Evolutionary conservation across 2,888 invertebrate genomes (phyloP), one percentile per base, ranked within the genome.

Genomic region (Hartigia nigra): DNA sequence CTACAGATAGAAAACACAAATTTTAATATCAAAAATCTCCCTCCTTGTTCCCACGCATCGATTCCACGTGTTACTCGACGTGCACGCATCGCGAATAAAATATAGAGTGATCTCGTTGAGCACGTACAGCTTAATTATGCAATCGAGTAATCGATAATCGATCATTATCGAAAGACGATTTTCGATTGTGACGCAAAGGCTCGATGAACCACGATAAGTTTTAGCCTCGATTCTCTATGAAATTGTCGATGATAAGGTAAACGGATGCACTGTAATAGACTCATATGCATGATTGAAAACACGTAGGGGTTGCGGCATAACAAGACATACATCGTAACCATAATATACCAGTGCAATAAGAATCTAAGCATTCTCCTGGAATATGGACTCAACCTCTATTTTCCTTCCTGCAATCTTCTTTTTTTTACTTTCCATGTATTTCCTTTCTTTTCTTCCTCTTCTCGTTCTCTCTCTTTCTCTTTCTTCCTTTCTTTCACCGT

Each of bases 251-350:
- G 80, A 80, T 81, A 79, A 79, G 80, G 75, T 79, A 82, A 82
- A 83, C 81, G 80, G 39, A 1, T 81, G 81, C 79, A 78, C 79
- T 78, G 78, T 81, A 82, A 83, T 83, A 82, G 79, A 81, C 81
- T 84, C 78, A 76, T 83, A 80, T 23, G 55, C 81, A 80, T 82
- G 81, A 84, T 80, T 83, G 82, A 83, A 82, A 79, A 77, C 79
- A 81, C 55, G 23, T 23, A 23, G 23, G 55, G 55, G 2, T 39
- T 23, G 5, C 39, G 14, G 5, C 14, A 14, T 55, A 55, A 55
- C 55, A 9, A 14, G 55, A 2, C 9, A 55, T 55, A 23, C 9
- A 55, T 55, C 23, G 23, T 9, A 9, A 23, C 23, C 55, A 55
- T 55, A 23, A 9, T 55, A 55, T 55, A 23, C 55, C 55, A 55